Percentiles rank a stretch among this genome's conserved stretches.
Evolutionary conservation across 2,888 invertebrate genomes (phyloP).

Genomic region (Dicyrtomina minuta): DNA sequence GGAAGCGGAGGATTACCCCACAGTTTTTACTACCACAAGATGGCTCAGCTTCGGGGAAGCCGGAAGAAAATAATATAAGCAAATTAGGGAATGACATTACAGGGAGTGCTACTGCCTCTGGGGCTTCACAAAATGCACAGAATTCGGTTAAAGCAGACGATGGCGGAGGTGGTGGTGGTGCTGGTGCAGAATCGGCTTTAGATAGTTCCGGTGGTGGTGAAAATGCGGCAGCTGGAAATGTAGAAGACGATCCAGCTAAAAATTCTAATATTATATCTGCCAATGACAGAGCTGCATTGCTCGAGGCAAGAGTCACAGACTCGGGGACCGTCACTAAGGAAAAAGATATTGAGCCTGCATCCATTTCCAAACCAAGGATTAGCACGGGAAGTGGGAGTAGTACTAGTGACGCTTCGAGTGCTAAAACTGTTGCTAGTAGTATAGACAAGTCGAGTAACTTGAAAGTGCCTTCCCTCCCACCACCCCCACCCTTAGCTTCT

Average conservation of each 20-base stretch:
- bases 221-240: not conserved
- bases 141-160: not conserved
- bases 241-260: not conserved
- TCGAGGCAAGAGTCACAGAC: constrained; percentile 28
- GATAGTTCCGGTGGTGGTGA: no score
- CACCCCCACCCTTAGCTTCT: not conserved
- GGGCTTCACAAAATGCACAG: not conserved
- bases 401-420: constrained; percentile 19
- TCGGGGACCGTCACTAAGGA: not conserved
- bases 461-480: not conserved
- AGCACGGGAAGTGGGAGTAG: constrained; percentile 27
- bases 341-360: not conserved
- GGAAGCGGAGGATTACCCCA: constrained; percentile 92
- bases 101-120: not conserved
- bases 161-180: not conserved
- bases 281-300: constrained; percentile 9
- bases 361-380: constrained; percentile 11
- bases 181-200: not conserved
- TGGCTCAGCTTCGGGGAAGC: constrained; percentile 57
- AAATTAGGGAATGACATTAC: not conserved
- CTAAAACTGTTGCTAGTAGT: not conserved
- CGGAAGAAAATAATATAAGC: constrained; percentile 56
- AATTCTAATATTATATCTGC: not conserved
- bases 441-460: no score
- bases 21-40: constrained; percentile 80